Conservation (phyloP, 2,888 invertebrate genomes). For the Netelia virgata region DNA sequence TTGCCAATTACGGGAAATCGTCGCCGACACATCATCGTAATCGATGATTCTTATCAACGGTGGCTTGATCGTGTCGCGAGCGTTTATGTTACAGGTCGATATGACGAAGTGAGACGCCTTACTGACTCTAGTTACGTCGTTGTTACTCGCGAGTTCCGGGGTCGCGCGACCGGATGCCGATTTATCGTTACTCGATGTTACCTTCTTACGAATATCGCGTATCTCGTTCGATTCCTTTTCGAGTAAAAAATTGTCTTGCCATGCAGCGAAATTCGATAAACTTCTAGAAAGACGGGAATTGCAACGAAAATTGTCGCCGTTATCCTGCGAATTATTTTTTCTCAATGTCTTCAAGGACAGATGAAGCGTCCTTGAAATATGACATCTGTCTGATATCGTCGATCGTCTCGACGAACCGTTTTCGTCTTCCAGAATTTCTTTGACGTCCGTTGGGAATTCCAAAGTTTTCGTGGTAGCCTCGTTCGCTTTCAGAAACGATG, state of each 20-base stretch:
- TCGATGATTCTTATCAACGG: slow-evolving; percentile 74
- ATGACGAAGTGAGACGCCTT: slow-evolving; percentile 39
- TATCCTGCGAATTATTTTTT: slow-evolving; percentile 2
- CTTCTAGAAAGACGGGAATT: slow-evolving; percentile 48
- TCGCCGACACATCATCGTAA: slow-evolving; percentile 70
- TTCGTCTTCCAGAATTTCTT: background rate
- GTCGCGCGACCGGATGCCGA: slow-evolving; percentile 14
- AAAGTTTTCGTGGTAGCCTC: slow-evolving; percentile 1
- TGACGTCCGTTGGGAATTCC: background rate
- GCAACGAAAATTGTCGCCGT: slow-evolving; percentile 18
- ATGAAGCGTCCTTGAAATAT: slow-evolving; percentile 41
- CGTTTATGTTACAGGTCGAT: slow-evolving; percentile 44
- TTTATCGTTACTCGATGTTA: slow-evolving; percentile 36
- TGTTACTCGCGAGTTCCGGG: slow-evolving; percentile 20
- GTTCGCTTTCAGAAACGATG: slow-evolving; percentile 12
- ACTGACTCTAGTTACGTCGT: slow-evolving; percentile 15
- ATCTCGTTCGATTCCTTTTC: slow-evolving; percentile 47
- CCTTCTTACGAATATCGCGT: slow-evolving; percentile 42
- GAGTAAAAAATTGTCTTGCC: slow-evolving; percentile 7
- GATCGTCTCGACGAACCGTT: background rate
- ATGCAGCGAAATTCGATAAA: slow-evolving; percentile 30
- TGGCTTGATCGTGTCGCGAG: slow-evolving; percentile 35
- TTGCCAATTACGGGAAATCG: slow-evolving; percentile 45
- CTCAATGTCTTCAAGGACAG: slow-evolving; percentile 52
- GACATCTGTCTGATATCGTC: slow-evolving; percentile 9